Evolutionary conservation across 2,888 invertebrate species (phyloP).

Genomic region (Balanococcus diminutus): DNA sequence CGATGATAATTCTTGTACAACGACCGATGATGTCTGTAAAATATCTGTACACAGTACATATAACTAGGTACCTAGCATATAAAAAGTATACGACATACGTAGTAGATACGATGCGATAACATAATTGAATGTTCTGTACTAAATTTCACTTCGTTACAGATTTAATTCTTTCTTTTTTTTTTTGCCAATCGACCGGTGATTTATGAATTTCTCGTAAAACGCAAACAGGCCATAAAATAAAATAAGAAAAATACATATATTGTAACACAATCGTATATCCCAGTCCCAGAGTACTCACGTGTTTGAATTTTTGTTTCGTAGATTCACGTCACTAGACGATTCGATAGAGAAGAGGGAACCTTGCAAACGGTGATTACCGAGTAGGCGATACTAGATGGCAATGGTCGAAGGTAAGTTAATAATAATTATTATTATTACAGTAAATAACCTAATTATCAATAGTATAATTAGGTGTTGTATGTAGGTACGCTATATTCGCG

Average conservation of each 20-base stretch:
- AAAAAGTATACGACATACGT: too few relatives aligned
- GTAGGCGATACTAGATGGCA: conserved; percentile 54
- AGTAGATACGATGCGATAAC: too few relatives aligned
- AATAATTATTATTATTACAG: conserved; percentile 38
- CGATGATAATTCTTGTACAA: too few relatives aligned
- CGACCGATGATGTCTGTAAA: too few relatives aligned
- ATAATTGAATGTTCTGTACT: too few relatives aligned
- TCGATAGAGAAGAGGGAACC: conserved; percentile 42
- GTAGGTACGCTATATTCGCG: not conserved
- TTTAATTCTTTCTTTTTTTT: not conserved
- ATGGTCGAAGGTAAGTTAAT: conserved; percentile 53
- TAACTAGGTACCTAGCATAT: too few relatives aligned
- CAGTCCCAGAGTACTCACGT: not conserved
- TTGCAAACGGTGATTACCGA: conserved; percentile 33
- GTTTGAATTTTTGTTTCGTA: conserved; percentile 28
- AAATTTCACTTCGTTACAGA: too few relatives aligned
- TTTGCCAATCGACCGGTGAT: not conserved
- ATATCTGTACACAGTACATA: too few relatives aligned
- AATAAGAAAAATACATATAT: not conserved
- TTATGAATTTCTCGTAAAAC: not conserved
- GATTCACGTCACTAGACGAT: conserved; percentile 35
- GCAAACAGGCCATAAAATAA: not conserved
- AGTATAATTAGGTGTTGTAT: conserved; percentile 4
- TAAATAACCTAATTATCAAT: conserved; percentile 33
- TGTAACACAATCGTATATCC: not conserved